Percentiles rank a stretch among this genome's conserved stretches.
These are phyloP conservation scores for Magallana ariakensis DNA, from an alignment of 1,140 invertebrate genomes.

Conservation along the genomic window DNA sequence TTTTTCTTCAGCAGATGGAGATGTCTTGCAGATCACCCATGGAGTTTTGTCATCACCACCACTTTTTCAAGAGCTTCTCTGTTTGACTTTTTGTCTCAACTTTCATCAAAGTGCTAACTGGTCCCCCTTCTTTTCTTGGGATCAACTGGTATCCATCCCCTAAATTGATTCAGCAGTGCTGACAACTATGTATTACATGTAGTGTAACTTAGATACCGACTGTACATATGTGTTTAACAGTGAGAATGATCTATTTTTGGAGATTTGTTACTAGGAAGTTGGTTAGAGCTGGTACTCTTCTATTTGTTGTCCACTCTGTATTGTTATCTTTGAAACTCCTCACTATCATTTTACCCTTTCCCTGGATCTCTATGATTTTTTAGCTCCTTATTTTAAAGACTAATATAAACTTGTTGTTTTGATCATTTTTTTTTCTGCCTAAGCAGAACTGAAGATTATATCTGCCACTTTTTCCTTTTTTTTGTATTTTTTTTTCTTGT, in stretches of 20 bases:
- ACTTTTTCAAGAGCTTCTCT: neutral
- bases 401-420: neutral
- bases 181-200: neutral
- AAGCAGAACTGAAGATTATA: neutral
- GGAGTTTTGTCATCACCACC: neutral
- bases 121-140: neutral
- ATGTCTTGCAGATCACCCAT: neutral
- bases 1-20: neutral
- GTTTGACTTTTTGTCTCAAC: neutral
- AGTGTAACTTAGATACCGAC: neutral
- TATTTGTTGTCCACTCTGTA: neutral
- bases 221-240: conserved; percentile 8
- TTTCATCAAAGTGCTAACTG: conserved; percentile 13
- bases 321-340: neutral
- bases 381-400: neutral
- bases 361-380: neutral
- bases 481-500: neutral
- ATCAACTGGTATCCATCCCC: conserved; percentile 31
- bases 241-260: conserved; percentile 29
- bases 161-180: conserved; percentile 16
- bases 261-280: conserved; percentile 21
- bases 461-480: neutral
- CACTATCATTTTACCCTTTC: neutral
- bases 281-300: conserved; percentile 26
- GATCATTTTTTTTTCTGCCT: neutral